Evolutionary conservation across 2,797 vertebrate genomes (phyloP).

Genomic region (Liasis olivaceus): DNA sequence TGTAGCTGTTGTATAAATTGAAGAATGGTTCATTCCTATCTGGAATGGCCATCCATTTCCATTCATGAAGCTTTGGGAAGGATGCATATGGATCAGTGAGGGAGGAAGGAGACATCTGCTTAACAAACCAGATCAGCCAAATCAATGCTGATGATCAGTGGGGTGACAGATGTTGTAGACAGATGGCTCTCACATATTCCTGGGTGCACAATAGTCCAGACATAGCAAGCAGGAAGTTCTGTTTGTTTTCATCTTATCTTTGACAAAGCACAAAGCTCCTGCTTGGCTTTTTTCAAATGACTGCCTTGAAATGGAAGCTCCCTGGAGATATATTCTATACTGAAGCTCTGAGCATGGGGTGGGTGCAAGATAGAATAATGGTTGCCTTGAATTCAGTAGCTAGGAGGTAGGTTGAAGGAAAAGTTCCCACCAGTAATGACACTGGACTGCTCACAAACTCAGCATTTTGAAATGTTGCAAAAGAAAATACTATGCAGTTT

Average conservation of each 20-base stretch:
- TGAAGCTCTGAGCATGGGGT: neutral
- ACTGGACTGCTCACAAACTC: neutral
- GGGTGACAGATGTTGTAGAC: neutral
- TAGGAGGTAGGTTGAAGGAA: neutral
- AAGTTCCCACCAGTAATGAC: neutral
- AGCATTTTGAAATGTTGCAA: neutral
- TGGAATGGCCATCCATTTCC: neutral
- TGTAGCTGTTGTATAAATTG: neutral
- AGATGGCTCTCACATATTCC: neutral
- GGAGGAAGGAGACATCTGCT: neutral
- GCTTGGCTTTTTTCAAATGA: neutral
- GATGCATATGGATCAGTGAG: neutral
- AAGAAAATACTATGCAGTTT: neutral
- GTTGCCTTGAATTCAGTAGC: neutral
- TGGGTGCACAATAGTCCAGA: neutral
- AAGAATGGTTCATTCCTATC: neutral
- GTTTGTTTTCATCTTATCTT: neutral
- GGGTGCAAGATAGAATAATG: neutral
- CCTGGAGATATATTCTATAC: neutral
- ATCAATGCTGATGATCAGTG: neutral
- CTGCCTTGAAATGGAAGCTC: neutral
- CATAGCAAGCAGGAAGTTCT: neutral
- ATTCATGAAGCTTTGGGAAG: neutral
- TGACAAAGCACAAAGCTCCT: neutral
- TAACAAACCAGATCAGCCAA: neutral